phyloP scores from a whole-genome alignment of 2,888 invertebrate species.

The Pseudococcus longispinus region DNA sequence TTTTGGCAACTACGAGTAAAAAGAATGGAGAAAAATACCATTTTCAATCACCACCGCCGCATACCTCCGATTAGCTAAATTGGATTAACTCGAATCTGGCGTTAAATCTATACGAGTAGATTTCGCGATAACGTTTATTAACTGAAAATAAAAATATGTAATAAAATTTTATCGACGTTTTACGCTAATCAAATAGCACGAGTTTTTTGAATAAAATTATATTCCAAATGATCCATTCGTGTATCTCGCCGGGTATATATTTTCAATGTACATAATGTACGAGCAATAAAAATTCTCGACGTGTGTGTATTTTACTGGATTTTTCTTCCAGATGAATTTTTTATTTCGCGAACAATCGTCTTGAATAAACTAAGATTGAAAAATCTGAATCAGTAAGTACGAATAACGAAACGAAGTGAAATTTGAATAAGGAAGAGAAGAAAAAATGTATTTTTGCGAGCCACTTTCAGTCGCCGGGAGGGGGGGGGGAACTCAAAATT shows the following conservation, averaged over 20 bases:
- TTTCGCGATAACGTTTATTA: not conserved
- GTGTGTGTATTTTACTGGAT: not conserved
- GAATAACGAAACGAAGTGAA: too few relatives aligned
- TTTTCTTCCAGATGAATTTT: not conserved
- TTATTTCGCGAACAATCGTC: not conserved
- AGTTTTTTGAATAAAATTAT: conserved; percentile 9
- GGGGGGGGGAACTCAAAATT: too few relatives aligned
- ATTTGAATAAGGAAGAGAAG: too few relatives aligned
- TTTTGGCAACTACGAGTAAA: not conserved
- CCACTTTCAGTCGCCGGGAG: too few relatives aligned
- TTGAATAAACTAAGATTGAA: not conserved
- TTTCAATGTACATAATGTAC: not conserved
- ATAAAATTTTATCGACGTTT: conserved; percentile 35
- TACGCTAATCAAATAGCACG: conserved; percentile 8
- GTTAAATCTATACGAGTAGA: not conserved
- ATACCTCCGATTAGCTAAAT: not conserved
- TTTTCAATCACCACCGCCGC: not conserved
- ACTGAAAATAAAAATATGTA: not conserved
- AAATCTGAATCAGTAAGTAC: too few relatives aligned
- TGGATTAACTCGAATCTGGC: not conserved
- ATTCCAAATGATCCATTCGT: not conserved
- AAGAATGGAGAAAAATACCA: not conserved
- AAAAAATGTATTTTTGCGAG: too few relatives aligned
- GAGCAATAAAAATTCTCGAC: not conserved
- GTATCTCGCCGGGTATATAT: not conserved